phyloP scores from a whole-genome alignment of 2,113 vertebrate species.

The Notechis scutatus region DNA sequence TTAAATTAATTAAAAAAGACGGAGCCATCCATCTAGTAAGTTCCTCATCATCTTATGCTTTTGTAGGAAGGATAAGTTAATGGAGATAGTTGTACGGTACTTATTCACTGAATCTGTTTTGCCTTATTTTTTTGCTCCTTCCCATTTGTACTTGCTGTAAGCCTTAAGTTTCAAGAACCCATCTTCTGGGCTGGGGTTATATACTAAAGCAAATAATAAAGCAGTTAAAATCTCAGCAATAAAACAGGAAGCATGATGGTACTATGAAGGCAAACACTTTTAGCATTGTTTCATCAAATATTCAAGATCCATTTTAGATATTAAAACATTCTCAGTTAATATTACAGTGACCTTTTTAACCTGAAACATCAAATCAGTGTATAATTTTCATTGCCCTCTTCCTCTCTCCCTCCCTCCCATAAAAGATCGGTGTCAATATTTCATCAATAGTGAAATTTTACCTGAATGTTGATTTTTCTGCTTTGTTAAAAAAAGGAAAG shows the following conservation, averaged over 20 bases:
- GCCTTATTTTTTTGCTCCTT: background rate
- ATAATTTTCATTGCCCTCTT: background rate
- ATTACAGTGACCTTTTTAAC: background rate
- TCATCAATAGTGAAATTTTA: background rate
- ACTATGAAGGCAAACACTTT: background rate
- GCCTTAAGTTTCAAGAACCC: background rate
- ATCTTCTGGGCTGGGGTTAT: background rate
- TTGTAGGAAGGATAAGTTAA: background rate
- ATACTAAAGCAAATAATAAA: background rate
- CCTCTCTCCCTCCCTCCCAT: background rate
- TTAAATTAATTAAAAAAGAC: constrained; percentile 78
- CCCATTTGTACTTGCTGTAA: background rate
- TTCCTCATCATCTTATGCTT: background rate
- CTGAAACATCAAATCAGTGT: background rate
- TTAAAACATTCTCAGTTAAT: background rate
- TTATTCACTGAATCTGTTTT: background rate
- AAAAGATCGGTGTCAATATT: background rate
- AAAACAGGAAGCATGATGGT: background rate
- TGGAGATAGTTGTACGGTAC: background rate
- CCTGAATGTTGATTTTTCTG: background rate
- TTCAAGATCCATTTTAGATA: background rate
- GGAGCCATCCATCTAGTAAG: constrained; percentile 72
- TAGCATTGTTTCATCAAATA: background rate
- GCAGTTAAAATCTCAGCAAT: background rate
- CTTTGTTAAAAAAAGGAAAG: background rate